phyloP scores from a whole-genome alignment of 2,113 vertebrate species.

The Pseudonaja textilis region DNA sequence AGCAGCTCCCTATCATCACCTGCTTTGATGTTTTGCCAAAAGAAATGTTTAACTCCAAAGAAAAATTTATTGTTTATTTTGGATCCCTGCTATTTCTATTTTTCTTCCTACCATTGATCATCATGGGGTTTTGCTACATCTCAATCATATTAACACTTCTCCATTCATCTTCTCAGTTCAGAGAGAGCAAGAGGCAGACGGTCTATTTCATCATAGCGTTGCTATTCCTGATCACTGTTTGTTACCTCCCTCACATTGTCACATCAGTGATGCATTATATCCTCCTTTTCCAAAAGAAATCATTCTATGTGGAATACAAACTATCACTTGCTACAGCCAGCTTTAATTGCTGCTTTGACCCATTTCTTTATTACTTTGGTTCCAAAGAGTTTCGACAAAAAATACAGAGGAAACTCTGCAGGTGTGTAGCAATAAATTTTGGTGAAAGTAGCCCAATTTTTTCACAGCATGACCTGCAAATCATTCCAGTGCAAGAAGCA shows the following conservation, averaged over 20 bases:
- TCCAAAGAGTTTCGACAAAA: conserved; percentile 58
- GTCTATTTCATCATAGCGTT: conserved; percentile 41
- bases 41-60: not conserved
- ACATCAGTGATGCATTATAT: conserved; percentile 37
- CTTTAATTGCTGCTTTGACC: conserved; percentile 58
- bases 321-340: conserved; percentile 46
- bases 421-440: conserved; percentile 30
- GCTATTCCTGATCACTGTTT: conserved; percentile 48
- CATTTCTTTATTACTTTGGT: conserved; percentile 58
- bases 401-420: conserved; percentile 41
- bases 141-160: conserved; percentile 43
- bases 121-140: conserved; percentile 49
- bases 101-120: conserved; percentile 23
- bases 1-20: conserved; percentile 21
- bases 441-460: conserved; percentile 29
- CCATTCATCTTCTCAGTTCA: conserved; percentile 16
- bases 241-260: conserved; percentile 45
- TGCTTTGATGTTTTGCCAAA: conserved; percentile 44
- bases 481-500: conserved; percentile 30
- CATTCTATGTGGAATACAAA: conserved; percentile 52
- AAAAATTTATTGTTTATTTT: conserved; percentile 34
- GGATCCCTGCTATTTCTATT: conserved; percentile 26
- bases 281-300: not conserved
- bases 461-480: conserved; percentile 41
- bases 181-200: conserved; percentile 22